These are phyloP conservation scores for Alaudala cheleensis DNA, from an alignment of 2,113 vertebrate species.

Conservation along the genomic window DNA sequence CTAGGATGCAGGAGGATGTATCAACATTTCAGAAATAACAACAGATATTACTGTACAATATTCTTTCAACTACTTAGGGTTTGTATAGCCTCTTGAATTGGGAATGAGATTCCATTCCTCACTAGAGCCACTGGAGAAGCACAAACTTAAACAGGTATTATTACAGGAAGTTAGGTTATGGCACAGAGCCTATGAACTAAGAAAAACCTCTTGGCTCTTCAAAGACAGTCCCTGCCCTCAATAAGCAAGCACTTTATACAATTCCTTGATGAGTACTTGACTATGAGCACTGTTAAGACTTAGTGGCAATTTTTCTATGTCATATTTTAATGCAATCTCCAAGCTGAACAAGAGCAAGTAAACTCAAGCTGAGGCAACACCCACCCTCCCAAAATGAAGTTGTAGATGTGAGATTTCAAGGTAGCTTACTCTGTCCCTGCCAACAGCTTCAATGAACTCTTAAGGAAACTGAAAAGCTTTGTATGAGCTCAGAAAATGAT, in stretches of 20 bases:
- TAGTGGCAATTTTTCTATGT: background rate
- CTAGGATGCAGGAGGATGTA: background rate
- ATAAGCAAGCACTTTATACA: background rate
- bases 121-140: background rate
- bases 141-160: background rate
- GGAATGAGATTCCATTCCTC: background rate
- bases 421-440: background rate
- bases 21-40: background rate
- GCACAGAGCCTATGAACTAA: background rate
- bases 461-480: background rate
- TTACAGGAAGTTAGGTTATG: background rate
- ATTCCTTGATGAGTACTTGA: background rate
- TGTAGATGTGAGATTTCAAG: background rate
- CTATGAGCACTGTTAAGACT: background rate
- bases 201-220: background rate
- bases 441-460: background rate
- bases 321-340: background rate
- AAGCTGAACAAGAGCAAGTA: background rate
- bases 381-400: background rate
- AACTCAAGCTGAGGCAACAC: background rate
- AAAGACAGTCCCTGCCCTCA: background rate
- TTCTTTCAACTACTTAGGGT: background rate
- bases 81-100: background rate
- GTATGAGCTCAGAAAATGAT: background rate
- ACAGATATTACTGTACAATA: background rate